Conservation (phyloP, 53 echinoderm and acorn worm genomes). For the Henricia sp. region DNA sequence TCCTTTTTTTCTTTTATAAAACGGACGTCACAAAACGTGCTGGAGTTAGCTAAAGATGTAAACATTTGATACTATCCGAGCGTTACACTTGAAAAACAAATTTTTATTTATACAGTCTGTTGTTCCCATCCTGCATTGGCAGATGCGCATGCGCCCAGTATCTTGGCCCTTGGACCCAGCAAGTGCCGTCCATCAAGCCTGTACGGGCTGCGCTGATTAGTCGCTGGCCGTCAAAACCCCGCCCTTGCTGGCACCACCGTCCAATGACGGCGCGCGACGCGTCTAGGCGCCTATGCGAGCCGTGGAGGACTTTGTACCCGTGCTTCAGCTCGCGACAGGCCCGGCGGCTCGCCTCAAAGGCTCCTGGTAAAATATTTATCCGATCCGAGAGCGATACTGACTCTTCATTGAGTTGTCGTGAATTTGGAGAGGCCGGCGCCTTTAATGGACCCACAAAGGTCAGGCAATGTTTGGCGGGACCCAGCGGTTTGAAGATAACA, state of each 20-base stretch:
- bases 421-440: slow-evolving; percentile 52
- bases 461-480: slow-evolving; percentile 49
- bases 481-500: slow-evolving; percentile 43
- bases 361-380: slow-evolving; percentile 56
- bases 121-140: slow-evolving; percentile 21
- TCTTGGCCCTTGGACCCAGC: slow-evolving; percentile 40
- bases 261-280: slow-evolving; percentile 13
- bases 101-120: slow-evolving; percentile 46
- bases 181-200: slow-evolving; percentile 42
- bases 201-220: slow-evolving; percentile 8
- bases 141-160: slow-evolving; percentile 15
- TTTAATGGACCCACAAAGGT: slow-evolving; percentile 62
- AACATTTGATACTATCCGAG: slow-evolving; percentile 38
- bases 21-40: slow-evolving; percentile 7
- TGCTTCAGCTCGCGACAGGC: slow-evolving; percentile 34
- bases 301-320: slow-evolving; percentile 42
- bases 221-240: neutral
- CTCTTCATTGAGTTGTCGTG: slow-evolving; percentile 54
- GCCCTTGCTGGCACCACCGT: neutral
- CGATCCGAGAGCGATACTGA: slow-evolving; percentile 53
- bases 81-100: slow-evolving; percentile 27
- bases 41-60: slow-evolving; percentile 39
- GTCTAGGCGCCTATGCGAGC: slow-evolving; percentile 33
- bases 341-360: slow-evolving; percentile 46
- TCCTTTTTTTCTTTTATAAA: neutral